phyloP scores from a whole-genome alignment of 2,113 vertebrate genomes.

The Podocnemis expansa region DNA sequence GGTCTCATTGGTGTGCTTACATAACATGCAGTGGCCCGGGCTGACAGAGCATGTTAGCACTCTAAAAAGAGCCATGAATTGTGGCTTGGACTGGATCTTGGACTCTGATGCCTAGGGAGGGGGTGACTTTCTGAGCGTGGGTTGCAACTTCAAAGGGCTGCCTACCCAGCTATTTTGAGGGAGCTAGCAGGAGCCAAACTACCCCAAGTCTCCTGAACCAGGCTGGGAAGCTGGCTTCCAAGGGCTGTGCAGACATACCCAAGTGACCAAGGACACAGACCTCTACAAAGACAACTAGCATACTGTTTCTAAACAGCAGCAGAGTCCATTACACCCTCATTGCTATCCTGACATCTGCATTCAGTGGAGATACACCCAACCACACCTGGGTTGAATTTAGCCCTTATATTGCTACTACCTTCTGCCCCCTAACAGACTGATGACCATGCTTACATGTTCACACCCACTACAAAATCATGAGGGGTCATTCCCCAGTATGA shows the following conservation, averaged over 20 bases:
- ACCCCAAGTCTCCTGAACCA: no score
- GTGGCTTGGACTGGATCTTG: background rate
- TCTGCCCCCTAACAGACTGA: background rate
- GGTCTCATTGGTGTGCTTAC: background rate
- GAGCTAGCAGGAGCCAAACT: no score
- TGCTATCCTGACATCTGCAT: background rate
- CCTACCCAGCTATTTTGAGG: no score
- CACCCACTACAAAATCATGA: background rate
- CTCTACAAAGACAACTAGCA: background rate
- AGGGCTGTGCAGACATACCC: no score
- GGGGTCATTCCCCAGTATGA: background rate
- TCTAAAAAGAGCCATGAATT: background rate
- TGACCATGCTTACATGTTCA: background rate
- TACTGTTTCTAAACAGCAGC: background rate
- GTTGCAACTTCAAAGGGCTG: no score
- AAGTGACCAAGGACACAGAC: accelerated
- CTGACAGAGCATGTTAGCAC: no score
- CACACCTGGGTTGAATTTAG: background rate
- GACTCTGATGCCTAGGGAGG: background rate
- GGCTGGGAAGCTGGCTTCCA: no score
- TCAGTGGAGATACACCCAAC: no score
- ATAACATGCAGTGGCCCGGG: background rate
- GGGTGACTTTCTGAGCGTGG: no score
- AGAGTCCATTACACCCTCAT: background rate
- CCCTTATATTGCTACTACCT: background rate